A percentile compares a stretch with the other conserved stretches of the same genome.
Conservation (phyloP, 2,797 vertebrate genomes). For the Ataeniobius toweri region DNA sequence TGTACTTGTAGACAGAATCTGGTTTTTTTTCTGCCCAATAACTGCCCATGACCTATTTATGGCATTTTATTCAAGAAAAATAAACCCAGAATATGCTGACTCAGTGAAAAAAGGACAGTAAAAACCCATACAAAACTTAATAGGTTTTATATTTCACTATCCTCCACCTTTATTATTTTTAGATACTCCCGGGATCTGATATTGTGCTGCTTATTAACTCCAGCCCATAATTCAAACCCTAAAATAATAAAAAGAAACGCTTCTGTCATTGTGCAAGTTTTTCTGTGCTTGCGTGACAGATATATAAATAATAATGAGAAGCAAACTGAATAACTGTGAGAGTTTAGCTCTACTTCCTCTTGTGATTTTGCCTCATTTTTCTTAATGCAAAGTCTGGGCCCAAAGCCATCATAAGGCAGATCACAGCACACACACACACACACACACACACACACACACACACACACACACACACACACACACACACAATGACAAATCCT, state of each 20-base stretch:
- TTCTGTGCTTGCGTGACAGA: slow-evolving; percentile 23
- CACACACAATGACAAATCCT: slow-evolving; percentile 13
- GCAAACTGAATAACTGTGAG: slow-evolving; percentile 10
- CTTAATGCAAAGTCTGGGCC: slow-evolving; percentile 48
- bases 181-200: slow-evolving; percentile 35
- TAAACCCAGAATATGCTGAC: slow-evolving; percentile 44
- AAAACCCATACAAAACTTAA: slow-evolving; percentile 2
- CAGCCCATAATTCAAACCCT: slow-evolving; percentile 38
- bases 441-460: not conserved
- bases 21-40: slow-evolving; percentile 13
- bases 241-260: slow-evolving; percentile 20
- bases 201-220: slow-evolving; percentile 38
- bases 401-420: slow-evolving; percentile 46
- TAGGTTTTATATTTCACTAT: slow-evolving; percentile 22
- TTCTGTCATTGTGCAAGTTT: slow-evolving; percentile 6
- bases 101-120: not conserved
- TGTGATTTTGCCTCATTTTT: slow-evolving; percentile 8
- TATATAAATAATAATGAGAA: slow-evolving; percentile 29
- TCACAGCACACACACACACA: not conserved
- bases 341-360: slow-evolving; percentile 20
- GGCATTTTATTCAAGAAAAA: slow-evolving; percentile 23
- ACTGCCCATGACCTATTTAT: slow-evolving; percentile 49
- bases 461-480: not conserved
- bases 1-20: too few relatives aligned
- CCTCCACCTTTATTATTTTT: slow-evolving; percentile 44